Evolutionary conservation across 2,113 vertebrate genomes (phyloP).

Genomic region (Cyrtonyx montezumae): DNA sequence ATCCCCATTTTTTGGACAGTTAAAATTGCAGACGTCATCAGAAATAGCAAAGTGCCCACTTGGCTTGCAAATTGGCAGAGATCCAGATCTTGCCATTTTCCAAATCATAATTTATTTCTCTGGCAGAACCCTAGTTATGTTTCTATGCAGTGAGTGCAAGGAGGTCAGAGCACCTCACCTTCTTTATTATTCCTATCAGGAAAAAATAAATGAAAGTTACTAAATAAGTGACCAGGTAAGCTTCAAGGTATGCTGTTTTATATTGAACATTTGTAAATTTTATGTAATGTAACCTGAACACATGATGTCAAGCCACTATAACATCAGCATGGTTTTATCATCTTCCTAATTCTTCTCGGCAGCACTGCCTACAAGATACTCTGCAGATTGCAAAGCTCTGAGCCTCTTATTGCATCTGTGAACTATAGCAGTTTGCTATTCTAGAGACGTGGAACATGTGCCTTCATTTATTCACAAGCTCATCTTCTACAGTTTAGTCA

Average conservation of each 20-base stretch:
- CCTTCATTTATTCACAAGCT: not conserved
- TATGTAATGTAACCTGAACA: accelerated
- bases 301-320: accelerated
- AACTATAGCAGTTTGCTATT: accelerated
- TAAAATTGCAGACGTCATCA: not conserved
- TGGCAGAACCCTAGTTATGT: not conserved
- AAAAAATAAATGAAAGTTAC: not conserved
- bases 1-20: not conserved
- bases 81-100: not conserved
- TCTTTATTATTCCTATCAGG: not conserved
- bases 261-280: not conserved
- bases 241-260: not conserved
- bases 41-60: not conserved
- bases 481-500: not conserved
- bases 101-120: not conserved
- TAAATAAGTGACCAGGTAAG: not conserved
- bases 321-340: not conserved
- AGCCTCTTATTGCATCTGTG: not conserved
- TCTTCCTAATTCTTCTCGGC: not conserved
- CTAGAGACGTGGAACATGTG: not conserved
- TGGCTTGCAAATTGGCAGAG: not conserved
- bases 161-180: not conserved
- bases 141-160: not conserved
- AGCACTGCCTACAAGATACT: not conserved
- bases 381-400: not conserved